phyloP scores from a whole-genome alignment of 92 coral and sea anemone species.

The Blastomussa wellsi region DNA sequence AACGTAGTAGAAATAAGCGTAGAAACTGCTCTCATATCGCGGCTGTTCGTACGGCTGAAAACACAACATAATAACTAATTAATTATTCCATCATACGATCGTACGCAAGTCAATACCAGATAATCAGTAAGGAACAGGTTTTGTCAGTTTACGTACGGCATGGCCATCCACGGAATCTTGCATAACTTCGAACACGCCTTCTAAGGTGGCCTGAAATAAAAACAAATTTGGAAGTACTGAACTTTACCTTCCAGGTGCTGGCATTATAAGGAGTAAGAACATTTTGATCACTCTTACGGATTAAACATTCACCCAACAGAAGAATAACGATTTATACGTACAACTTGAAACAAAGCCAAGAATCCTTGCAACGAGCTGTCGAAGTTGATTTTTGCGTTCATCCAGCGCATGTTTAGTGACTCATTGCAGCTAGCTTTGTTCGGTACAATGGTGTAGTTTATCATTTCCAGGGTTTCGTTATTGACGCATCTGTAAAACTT shows the following conservation, averaged over 20 bases:
- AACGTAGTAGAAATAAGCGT: constrained; percentile 83
- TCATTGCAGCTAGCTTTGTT: constrained; percentile 34
- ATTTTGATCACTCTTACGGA: too few relatives aligned
- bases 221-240: neutral
- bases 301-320: too few relatives aligned
- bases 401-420: constrained; percentile 65
- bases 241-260: too few relatives aligned
- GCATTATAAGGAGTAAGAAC: too few relatives aligned
- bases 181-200: constrained; percentile 97
- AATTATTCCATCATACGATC: neutral
- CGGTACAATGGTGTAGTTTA: neutral
- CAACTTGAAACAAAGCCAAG: constrained; percentile 98
- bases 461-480: constrained; percentile 5
- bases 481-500: constrained; percentile 79
- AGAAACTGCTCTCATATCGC: constrained; percentile 62
- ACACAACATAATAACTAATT: neutral
- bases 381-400: constrained; percentile 89
- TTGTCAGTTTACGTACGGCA: constrained; percentile 54
- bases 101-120: neutral
- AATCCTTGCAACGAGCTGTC: constrained; percentile 89
- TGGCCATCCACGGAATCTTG: constrained; percentile 84
- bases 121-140: neutral
- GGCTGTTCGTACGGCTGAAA: constrained; percentile 75
- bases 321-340: constrained; percentile 42
- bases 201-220: constrained; percentile 84